Percentiles rank a stretch among this genome's conserved stretches.
Evolutionary conservation across 2,797 vertebrate species (phyloP).

Genomic region (Capromys pilorides): DNA sequence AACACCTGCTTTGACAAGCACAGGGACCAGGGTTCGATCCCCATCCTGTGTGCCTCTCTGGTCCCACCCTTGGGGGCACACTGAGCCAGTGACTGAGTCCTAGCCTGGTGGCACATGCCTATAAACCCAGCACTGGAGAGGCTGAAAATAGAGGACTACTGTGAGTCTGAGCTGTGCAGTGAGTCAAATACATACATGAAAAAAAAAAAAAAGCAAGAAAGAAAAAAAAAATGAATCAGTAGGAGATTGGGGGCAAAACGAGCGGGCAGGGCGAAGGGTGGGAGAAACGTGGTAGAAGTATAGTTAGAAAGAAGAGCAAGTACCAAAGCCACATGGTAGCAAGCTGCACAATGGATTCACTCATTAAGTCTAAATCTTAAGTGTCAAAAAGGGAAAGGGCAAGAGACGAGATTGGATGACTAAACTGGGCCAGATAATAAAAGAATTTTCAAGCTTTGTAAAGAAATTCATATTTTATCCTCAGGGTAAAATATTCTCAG

Average conservation of each 20-base stretch:
- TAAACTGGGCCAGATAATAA: background rate
- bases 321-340: background rate
- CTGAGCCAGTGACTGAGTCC: too few species aligned
- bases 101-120: too few species aligned
- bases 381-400: background rate
- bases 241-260: background rate
- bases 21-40: too few species aligned
- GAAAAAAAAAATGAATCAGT: background rate
- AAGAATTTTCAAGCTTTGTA: background rate
- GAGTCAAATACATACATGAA: too few species aligned
- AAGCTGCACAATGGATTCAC: background rate
- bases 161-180: too few species aligned
- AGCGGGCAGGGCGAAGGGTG: background rate
- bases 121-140: too few species aligned
- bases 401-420: background rate
- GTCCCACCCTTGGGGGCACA: too few species aligned
- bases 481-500: background rate
- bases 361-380: background rate
- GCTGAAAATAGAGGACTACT: too few species aligned
- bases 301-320: background rate
- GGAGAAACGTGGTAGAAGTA: background rate
- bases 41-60: too few species aligned
- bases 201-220: too few species aligned
- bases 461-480: conserved; percentile 14
- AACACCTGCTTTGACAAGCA: too few species aligned